These are phyloP conservation scores for Oscheius sp. DNA, from an alignment of 2,888 invertebrate genomes.

Conservation along the genomic window DNA sequence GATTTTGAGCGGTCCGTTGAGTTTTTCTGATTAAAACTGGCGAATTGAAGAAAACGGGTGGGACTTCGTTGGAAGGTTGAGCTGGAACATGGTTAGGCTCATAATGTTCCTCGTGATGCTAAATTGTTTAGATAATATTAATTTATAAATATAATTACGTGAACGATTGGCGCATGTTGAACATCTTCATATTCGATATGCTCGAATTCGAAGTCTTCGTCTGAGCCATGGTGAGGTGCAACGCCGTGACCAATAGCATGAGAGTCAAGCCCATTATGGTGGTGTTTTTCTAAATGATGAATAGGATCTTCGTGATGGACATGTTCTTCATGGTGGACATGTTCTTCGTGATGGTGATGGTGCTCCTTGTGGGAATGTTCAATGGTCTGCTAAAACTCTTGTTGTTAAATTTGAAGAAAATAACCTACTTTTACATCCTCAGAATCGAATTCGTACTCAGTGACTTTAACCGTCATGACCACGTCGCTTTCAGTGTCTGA, in stretches of 20 bases:
- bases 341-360: background rate
- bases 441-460: constrained; percentile 22
- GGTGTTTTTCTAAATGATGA: background rate
- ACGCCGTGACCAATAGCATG: background rate
- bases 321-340: constrained; percentile 10
- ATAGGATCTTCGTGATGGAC: background rate
- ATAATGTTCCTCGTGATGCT: background rate
- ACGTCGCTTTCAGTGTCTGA: constrained; percentile 16
- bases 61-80: background rate
- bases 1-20: background rate
- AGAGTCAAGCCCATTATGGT: background rate
- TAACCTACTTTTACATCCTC: constrained; percentile 5
- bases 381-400: background rate
- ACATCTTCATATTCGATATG: constrained; percentile 41
- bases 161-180: too few relatives aligned
- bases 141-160: too few relatives aligned
- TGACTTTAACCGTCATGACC: constrained; percentile 19
- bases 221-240: constrained; percentile 28
- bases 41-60: constrained; percentile 15
- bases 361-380: constrained; percentile 7
- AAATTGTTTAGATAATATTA: too few relatives aligned
- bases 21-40: constrained; percentile 1
- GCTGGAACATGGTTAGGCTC: background rate
- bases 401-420: background rate
- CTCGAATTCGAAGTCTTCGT: constrained; percentile 46